Conservation (phyloP, 2,888 invertebrate species). For the Agrotis segetum region DNA sequence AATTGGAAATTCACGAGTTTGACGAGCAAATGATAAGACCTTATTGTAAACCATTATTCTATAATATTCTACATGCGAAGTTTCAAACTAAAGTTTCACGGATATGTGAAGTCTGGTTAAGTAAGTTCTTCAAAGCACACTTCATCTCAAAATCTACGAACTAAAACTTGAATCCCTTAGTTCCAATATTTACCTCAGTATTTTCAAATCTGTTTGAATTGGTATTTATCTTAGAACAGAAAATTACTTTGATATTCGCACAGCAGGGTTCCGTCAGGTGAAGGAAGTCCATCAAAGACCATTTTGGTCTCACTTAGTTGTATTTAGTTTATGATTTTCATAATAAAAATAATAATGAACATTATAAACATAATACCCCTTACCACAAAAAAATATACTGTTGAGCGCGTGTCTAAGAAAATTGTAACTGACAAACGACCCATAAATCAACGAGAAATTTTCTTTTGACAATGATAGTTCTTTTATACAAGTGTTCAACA, state of each 20-base stretch:
- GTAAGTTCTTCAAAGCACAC: not conserved
- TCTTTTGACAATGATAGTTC: no score
- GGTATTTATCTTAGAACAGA: not conserved
- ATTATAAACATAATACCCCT: no score
- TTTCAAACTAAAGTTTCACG: not conserved
- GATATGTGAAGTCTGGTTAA: not conserved
- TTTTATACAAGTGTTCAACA: no score
- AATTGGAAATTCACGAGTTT: not conserved
- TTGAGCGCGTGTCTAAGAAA: no score
- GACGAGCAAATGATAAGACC: not conserved
- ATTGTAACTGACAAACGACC: no score
- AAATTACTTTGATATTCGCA: no score
- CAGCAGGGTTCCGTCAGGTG: no score
- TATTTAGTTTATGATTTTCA: not conserved
- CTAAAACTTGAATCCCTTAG: not conserved
- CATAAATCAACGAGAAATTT: no score
- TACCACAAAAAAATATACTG: no score
- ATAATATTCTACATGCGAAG: not conserved
- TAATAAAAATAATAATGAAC: not conserved
- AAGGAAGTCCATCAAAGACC: no score
- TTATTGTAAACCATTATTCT: not conserved
- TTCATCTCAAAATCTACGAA: not conserved
- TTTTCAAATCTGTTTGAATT: not conserved
- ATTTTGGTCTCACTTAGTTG: no score
- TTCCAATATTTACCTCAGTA: not conserved